Evolutionary conservation across 2,113 vertebrate species (phyloP).

Genomic region (Atrichornis clamosus): DNA sequence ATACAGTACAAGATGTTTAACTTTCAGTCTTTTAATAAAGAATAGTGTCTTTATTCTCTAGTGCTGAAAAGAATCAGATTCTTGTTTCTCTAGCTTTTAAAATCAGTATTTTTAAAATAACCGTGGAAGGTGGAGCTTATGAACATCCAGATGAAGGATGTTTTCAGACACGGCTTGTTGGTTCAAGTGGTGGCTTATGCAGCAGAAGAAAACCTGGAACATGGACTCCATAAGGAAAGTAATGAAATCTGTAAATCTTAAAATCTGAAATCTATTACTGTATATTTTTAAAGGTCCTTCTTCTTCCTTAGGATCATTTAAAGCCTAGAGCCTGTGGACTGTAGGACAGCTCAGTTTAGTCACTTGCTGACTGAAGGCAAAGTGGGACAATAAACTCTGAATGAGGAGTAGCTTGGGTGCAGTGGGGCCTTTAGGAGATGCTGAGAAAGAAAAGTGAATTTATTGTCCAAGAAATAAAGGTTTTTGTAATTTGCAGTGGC

Average conservation of each 20-base stretch:
- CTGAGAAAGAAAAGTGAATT: neutral
- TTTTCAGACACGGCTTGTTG: neutral
- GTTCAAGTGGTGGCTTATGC: neutral
- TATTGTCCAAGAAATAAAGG: neutral
- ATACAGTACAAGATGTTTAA: neutral
- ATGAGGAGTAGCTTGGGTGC: neutral
- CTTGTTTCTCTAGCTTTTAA: neutral
- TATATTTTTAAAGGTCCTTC: neutral
- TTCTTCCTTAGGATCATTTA: neutral
- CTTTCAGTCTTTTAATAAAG: neutral
- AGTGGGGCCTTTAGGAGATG: neutral
- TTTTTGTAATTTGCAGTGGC: neutral
- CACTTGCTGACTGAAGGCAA: neutral
- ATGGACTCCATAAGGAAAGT: neutral
- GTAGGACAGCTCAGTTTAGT: neutral
- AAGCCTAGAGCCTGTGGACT: neutral
- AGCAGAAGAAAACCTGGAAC: neutral
- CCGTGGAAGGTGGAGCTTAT: neutral
- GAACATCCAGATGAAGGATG: neutral
- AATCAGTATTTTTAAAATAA: neutral
- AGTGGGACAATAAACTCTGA: neutral
- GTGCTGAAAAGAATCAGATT: neutral
- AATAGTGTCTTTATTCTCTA: neutral
- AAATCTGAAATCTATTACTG: neutral
- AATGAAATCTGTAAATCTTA: neutral